Base-by-base conservation (phyloP, 2,797 vertebrate species). In the Dipus sagitta region DNA sequence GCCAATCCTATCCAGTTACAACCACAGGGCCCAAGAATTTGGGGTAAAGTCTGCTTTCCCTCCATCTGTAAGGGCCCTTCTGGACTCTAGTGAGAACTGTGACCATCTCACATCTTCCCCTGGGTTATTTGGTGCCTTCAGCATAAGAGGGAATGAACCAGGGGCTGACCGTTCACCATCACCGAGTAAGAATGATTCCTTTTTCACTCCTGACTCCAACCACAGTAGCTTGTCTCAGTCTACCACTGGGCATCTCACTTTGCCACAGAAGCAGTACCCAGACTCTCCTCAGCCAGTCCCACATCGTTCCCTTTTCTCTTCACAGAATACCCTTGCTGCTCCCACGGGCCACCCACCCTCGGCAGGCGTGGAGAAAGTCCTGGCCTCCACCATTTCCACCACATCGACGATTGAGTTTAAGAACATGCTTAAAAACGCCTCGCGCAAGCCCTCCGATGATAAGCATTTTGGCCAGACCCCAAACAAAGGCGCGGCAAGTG, bases 371-470 rank as follows among this genome's bases (percentile, higher is more conserved):
- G 98, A 98, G 52, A 98, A 98, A 75, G 86, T 97, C 0, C 17
- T 98, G 75, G 96, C 98, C 82, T 97, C 98, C 91, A 84, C 95
- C 78, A 98, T 98, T 74, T 98, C 98, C 0, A 93, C 98, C 96
- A 98, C 98, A 0, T 98, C 98, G 0, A 98, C 98, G 70, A 98
- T 98, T 0, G 98, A 99, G 90, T 99, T 99, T 96, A 99, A 99
- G 97, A 98, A 98, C 94, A 98, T 99, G 98, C 98, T 98, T 20
- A 99, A 98, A 80, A 98, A 98, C 0, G 98, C 98, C 10, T 98
- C 97, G 0, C 98, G 98, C 0, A 98, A 98, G 23, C 97, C 98
- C 26, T 98, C 98, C 0, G 98, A 99, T 17, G 98, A 98, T 81
- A 98, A 98, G 68, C 98, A 97, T 82, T 98, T 98, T 9, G 96